These are phyloP conservation scores for Orthosia gracilis DNA, from an alignment of 2,888 invertebrate genomes.

Conservation along the genomic window DNA sequence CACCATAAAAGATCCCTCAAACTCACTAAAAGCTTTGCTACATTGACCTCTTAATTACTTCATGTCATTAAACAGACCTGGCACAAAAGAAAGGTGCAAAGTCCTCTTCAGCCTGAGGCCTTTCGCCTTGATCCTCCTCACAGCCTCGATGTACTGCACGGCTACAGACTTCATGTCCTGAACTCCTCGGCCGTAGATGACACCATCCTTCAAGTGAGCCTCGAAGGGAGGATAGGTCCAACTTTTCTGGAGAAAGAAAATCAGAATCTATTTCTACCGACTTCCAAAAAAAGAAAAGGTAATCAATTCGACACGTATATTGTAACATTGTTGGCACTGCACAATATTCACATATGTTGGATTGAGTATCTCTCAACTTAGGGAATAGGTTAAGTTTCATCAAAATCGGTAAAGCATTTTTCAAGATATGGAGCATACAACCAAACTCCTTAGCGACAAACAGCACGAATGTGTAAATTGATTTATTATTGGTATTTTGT, in stretches of 20 bases:
- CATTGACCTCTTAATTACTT: too few relatives aligned
- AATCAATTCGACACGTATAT: too few relatives aligned
- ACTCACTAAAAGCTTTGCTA: not conserved
- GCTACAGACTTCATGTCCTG: constrained; percentile 97
- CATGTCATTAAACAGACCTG: constrained; percentile 86
- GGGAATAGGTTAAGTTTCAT: too few relatives aligned
- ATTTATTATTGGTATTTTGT: too few relatives aligned
- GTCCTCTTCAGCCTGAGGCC: constrained; percentile 91
- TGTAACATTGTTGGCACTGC: too few relatives aligned
- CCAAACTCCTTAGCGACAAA: too few relatives aligned
- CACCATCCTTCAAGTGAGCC: constrained; percentile 95
- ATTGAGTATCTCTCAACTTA: too few relatives aligned
- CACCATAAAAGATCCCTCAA: not conserved
- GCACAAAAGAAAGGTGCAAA: constrained; percentile 93
- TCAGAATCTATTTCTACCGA: not conserved
- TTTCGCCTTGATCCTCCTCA: constrained; percentile 90
- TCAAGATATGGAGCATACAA: too few relatives aligned
- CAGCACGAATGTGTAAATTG: too few relatives aligned
- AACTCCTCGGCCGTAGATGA: constrained; percentile 96
- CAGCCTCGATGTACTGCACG: constrained; percentile 94
- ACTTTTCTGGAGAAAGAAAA: constrained; percentile 92
- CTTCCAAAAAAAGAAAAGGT: too few relatives aligned
- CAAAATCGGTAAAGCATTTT: too few relatives aligned
- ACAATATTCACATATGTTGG: too few relatives aligned
- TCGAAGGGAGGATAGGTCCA: constrained; percentile 97